Evolutionary conservation across 2,113 vertebrate genomes (phyloP).

Genomic region (Eurypyga helias): DNA sequence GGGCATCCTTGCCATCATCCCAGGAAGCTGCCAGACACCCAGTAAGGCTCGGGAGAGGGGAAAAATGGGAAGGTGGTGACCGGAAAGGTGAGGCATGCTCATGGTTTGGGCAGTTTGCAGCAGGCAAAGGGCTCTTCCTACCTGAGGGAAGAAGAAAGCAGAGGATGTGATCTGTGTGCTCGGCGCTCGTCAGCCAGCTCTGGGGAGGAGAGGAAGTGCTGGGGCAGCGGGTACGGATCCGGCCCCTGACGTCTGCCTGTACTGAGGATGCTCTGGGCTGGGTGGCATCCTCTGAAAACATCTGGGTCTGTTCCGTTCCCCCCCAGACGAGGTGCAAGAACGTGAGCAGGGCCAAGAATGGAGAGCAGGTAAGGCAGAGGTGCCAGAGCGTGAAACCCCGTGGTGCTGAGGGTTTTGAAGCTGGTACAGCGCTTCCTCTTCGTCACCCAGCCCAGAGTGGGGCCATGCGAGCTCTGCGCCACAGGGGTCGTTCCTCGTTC

Average conservation of each 20-base stretch:
- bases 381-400: not conserved
- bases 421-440: not conserved
- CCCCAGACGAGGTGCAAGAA: accelerated
- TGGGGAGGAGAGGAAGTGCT: not conserved
- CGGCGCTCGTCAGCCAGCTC: not conserved
- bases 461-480: accelerated
- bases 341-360: not conserved
- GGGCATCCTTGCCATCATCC: not conserved
- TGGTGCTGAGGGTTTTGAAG: not conserved
- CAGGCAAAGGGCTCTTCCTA: not conserved
- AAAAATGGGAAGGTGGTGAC: not conserved
- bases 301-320: not conserved
- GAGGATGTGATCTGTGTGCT: not conserved
- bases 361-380: not conserved
- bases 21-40: not conserved
- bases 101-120: not conserved
- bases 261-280: not conserved
- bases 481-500: accelerated
- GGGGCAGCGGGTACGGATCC: accelerated
- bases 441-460: not conserved
- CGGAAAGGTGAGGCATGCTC: not conserved
- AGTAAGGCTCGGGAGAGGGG: not conserved
- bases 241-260: accelerated
- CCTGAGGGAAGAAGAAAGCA: accelerated
- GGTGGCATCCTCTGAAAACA: not conserved